Conservation (phyloP, 2,888 invertebrate genomes). For the Nipponacmea schrenckii region DNA sequence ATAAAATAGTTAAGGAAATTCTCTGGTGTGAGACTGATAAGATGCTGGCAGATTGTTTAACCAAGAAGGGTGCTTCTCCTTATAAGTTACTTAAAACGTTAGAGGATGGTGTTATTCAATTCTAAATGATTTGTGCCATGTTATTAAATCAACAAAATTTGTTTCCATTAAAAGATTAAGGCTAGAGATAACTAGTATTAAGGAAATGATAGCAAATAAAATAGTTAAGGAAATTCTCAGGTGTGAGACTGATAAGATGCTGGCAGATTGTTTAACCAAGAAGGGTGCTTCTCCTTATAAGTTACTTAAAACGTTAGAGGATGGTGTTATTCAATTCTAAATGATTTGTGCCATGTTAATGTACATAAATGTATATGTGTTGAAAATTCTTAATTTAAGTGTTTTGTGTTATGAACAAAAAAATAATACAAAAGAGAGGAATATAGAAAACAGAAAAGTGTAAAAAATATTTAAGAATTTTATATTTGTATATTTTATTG, state of each 20-base stretch:
- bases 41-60: conserved; percentile 1
- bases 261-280: neutral
- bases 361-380: too few species aligned
- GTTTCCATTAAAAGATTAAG: neutral
- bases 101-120: conserved; percentile 3
- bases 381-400: too few species aligned
- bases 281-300: neutral
- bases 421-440: too few species aligned
- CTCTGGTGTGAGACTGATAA: conserved; percentile 1
- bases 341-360: neutral
- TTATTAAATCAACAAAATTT: neutral
- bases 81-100: conserved; percentile 1
- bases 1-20: conserved; percentile 4
- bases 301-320: neutral
- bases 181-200: neutral
- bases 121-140: neutral
- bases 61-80: conserved; percentile 7
- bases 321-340: neutral
- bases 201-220: neutral
- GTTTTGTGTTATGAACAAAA: too few species aligned
- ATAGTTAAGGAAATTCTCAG: neutral
- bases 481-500: too few species aligned
- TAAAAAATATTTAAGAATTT: too few species aligned
- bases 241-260: neutral
- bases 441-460: too few species aligned